Conservation (phyloP, 2,797 vertebrate species). For the Leptatherina wallacei region DNA sequence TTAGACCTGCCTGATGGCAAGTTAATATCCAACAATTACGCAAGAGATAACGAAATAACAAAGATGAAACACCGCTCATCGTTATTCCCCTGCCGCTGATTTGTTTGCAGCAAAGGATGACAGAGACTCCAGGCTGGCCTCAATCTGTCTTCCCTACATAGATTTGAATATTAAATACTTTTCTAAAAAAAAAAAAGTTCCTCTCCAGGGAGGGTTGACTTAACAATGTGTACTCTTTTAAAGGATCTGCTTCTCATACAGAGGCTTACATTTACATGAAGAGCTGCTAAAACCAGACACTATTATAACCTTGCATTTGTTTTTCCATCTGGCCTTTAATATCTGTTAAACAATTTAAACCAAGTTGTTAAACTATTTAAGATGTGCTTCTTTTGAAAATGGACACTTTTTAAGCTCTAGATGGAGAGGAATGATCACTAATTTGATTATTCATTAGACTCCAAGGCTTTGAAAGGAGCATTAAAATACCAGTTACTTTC, state of each 20-base stretch:
- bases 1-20: conserved; percentile 93
- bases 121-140: conserved; percentile 65
- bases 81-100: conserved; percentile 90
- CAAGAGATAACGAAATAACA: conserved; percentile 87
- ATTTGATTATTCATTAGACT: neutral
- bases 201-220: conserved; percentile 43
- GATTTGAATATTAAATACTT: conserved; percentile 68
- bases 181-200: neutral
- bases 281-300: conserved; percentile 10
- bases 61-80: conserved; percentile 87
- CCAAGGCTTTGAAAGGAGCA: neutral
- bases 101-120: conserved; percentile 80
- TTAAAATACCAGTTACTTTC: neutral
- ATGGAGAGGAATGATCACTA: neutral
- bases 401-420: neutral
- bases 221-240: conserved; percentile 45
- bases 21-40: conserved; percentile 93
- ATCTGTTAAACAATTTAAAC: neutral
- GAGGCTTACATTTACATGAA: conserved; percentile 18
- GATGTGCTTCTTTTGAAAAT: neutral
- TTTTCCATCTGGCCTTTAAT: neutral
- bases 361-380: neutral
- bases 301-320: neutral
- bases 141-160: conserved; percentile 68
- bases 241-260: conserved; percentile 30